phyloP scores from a whole-genome alignment of 2,113 vertebrate species.

The Brienomyrus longianalis region DNA sequence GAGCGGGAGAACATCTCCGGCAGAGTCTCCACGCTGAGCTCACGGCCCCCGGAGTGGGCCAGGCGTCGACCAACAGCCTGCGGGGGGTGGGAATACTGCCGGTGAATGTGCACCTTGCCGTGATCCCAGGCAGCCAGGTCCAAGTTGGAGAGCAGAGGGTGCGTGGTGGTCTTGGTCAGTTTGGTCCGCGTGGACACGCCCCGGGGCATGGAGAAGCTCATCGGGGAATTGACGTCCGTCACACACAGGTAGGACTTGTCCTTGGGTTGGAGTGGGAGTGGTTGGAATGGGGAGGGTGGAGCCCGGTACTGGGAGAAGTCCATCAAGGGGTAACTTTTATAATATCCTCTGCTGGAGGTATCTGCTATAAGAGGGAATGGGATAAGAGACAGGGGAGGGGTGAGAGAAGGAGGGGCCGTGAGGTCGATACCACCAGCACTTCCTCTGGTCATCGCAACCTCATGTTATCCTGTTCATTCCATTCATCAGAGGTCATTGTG shows the following conservation, averaged over 20 bases:
- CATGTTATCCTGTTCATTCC: background rate
- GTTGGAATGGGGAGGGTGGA: conserved; percentile 53
- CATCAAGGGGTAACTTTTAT: conserved; percentile 66
- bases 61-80: conserved; percentile 52
- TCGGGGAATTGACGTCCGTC: conserved; percentile 58
- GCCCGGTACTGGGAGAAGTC: conserved; percentile 62
- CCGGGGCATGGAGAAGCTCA: conserved; percentile 58
- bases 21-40: conserved; percentile 72
- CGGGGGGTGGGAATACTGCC: conserved; percentile 55
- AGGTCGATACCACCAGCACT: background rate
- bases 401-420: background rate
- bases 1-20: conserved; percentile 62
- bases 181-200: conserved; percentile 60
- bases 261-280: conserved; percentile 46
- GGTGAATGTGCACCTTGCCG: conserved; percentile 45
- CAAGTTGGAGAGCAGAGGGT: conserved; percentile 51
- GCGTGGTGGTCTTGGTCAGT: conserved; percentile 56
- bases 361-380: conserved; percentile 52
- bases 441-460: background rate
- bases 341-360: conserved; percentile 65
- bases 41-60: conserved; percentile 52
- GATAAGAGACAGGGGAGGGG: background rate
- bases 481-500: background rate
- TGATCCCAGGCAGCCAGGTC: conserved; percentile 68
- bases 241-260: conserved; percentile 58